Conservation (phyloP, 2,888 invertebrate species). For the Dicyrtoma fusca region DNA sequence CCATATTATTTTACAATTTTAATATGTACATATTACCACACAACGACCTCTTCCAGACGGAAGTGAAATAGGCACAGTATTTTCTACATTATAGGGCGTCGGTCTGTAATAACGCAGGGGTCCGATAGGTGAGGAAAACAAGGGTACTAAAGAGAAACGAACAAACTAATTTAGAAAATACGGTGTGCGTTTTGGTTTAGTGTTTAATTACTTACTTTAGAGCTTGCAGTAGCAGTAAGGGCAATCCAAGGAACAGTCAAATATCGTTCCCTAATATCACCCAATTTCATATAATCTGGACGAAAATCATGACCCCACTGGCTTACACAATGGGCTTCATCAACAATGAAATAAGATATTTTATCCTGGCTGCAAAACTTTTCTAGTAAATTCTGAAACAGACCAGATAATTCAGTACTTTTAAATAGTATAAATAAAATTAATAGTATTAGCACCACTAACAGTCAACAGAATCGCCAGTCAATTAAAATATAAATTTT, state of each 20-base stretch:
- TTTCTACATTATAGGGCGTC: too few species aligned
- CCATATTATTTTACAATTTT: slow-evolving; percentile 60
- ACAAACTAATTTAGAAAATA: too few species aligned
- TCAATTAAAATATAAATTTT: too few species aligned
- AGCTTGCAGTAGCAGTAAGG: slow-evolving; percentile 91
- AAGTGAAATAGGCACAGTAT: too few species aligned
- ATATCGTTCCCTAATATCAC: slow-evolving; percentile 68
- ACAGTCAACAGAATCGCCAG: too few species aligned
- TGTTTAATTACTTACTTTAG: slow-evolving; percentile 61
- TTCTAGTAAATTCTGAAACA: slow-evolving; percentile 61
- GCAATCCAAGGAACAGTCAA: slow-evolving; percentile 82
- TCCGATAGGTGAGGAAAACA: too few species aligned
- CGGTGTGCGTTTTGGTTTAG: too few species aligned
- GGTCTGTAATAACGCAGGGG: too few species aligned
- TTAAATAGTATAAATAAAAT: background rate
- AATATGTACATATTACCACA: too few species aligned
- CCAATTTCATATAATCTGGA: slow-evolving; percentile 90
- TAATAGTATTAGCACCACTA: too few species aligned
- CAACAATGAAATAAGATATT: slow-evolving; percentile 88
- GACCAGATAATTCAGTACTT: background rate
- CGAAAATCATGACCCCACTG: slow-evolving; percentile 99
- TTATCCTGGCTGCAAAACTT: slow-evolving; percentile 74
- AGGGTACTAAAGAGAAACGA: too few species aligned
- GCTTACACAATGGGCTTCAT: slow-evolving; percentile 97
- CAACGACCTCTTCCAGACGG: too few species aligned